phyloP scores from a whole-genome alignment of 2,113 vertebrate genomes.

The Paraplagusia blochii region DNA sequence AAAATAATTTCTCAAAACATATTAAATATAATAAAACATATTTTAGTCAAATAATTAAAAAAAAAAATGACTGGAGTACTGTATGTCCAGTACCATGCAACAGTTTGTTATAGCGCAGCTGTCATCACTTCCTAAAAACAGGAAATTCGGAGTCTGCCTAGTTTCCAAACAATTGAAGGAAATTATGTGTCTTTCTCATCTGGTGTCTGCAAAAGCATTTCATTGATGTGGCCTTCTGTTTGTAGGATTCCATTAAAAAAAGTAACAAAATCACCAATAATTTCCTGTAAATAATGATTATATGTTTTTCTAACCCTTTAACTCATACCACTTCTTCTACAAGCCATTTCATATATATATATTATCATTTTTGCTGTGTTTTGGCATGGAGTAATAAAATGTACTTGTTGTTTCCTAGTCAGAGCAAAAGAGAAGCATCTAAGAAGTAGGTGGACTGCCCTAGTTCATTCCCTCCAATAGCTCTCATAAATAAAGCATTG shows the following conservation, averaged over 20 bases:
- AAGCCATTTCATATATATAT: too few relatives aligned
- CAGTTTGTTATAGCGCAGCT: constrained; percentile 8
- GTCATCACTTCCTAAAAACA: constrained; percentile 15
- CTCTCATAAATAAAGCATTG: constrained; percentile 72
- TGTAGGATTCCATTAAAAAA: background rate
- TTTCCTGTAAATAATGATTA: too few relatives aligned
- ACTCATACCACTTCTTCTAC: too few relatives aligned
- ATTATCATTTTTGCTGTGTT: too few relatives aligned
- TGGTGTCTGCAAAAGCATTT: background rate
- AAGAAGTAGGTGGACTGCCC: constrained; percentile 53
- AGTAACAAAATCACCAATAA: too few relatives aligned
- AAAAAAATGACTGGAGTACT: too few relatives aligned
- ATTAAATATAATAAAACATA: too few relatives aligned
- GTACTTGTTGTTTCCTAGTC: constrained; percentile 28
- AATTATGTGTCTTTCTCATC: constrained; percentile 33
- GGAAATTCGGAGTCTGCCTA: constrained; percentile 34
- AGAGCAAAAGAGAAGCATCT: constrained; percentile 24
- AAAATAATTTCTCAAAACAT: too few relatives aligned
- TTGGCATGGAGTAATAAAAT: background rate
- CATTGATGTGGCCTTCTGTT: background rate
- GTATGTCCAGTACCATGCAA: background rate
- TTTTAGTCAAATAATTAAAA: too few relatives aligned
- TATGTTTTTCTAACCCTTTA: too few relatives aligned
- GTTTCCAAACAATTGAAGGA: constrained; percentile 67
- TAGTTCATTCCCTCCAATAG: constrained; percentile 71